Conservation (phyloP, 2,113 vertebrate species). For the Sminthopsis crassicaudata region DNA sequence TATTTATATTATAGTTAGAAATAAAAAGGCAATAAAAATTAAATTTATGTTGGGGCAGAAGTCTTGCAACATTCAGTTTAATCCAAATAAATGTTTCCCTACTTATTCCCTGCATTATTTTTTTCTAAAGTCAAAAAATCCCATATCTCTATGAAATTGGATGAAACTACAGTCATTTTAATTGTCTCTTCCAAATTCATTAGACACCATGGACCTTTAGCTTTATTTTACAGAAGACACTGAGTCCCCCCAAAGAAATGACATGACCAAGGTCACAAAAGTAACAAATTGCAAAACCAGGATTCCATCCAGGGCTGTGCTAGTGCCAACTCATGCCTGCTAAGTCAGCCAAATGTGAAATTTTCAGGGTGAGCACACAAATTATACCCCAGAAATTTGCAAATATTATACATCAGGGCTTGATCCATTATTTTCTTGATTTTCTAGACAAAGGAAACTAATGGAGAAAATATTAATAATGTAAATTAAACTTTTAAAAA, state of each 20-base stretch:
- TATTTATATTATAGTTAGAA: neutral
- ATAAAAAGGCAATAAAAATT: neutral
- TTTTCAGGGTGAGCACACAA: neutral
- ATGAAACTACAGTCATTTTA: neutral
- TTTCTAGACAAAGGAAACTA: neutral
- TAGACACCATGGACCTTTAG: neutral
- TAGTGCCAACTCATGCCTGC: neutral
- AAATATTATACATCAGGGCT: neutral
- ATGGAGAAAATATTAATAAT: neutral
- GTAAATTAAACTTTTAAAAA: neutral
- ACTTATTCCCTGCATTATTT: neutral
- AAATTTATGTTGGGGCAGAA: neutral
- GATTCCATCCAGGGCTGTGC: neutral
- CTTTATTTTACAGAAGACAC: neutral
- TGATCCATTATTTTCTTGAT: neutral
- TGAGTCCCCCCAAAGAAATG: neutral
- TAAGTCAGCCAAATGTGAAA: neutral
- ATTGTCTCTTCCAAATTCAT: neutral
- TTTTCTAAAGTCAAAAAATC: neutral
- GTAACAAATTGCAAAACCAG: neutral
- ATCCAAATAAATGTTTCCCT: neutral
- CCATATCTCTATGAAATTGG: neutral
- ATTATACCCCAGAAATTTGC: neutral
- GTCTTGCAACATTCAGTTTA: neutral
- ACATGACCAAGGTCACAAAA: neutral